Evolutionary conservation across 2,113 vertebrate species (phyloP), one percentile per base, ranked within the genome.

Genomic region (Sinocyclocheilus anophthalmus): DNA sequence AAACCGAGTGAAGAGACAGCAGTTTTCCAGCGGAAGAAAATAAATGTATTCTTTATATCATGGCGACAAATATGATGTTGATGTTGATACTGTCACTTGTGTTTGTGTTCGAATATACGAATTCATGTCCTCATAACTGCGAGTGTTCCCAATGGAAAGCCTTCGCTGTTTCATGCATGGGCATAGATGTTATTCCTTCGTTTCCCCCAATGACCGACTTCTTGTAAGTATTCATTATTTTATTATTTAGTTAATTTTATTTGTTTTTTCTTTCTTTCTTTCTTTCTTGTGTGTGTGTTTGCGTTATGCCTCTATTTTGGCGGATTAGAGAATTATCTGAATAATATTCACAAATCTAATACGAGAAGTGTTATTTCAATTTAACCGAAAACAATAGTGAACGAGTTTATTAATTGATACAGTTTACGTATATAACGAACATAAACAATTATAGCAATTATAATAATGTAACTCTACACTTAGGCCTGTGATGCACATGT

Each of bases 161-260:
- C 55, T 94, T 91, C 92, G 96, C 94, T 81, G 95, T 98, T 92
- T 96, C 96, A 83, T 99, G 98, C 93, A 92, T 93, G 91, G 92
- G 95, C 61, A 93, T 97, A 70, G 93, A 95, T 82, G 91, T 89
- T 87, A 96, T 99, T 83, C 97, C 98, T 84, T 93, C 84, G 80
- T 94, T 99, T 1, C 97, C 97, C 0, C 89, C 90, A n/a, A 90
- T 92, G 88, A 98, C 97, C 0, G 96, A 96, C 91, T 96, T 93
- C 0, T 91, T 99, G 98, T 99, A 89, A 99, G 98, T 99, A 48
- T 67, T 69, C 1, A 45, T 50, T 24, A 4, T 53, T 53, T 53
- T 81, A 33, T 33, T 33, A 33, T 33, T 33, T 33, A 33, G 2
- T 33, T 33, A 33, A 33, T 33, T 33, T 33, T 33, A 33, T 33